These are phyloP conservation scores for Teinopalpus imperialis DNA, from an alignment of 2,888 invertebrate genomes.

Conservation along the genomic window DNA sequence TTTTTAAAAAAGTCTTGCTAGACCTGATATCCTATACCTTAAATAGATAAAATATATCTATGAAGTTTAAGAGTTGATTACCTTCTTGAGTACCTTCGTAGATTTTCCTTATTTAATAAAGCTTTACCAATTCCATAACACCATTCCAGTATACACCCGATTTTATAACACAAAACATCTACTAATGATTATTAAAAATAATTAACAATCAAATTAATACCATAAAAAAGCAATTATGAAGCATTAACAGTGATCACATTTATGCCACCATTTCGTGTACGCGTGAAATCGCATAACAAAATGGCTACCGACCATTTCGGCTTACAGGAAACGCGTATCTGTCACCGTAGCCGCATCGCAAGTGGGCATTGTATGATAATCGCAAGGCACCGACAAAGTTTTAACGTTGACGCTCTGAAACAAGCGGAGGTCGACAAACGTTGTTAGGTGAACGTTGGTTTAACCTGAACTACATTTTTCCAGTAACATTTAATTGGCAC, in stretches of 20 bases:
- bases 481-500: slow-evolving; percentile 21
- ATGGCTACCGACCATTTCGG: slow-evolving; percentile 72
- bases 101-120: too few species aligned
- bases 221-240: slow-evolving; percentile 1
- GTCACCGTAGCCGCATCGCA: slow-evolving; percentile 73
- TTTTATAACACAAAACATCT: too few species aligned
- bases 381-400: slow-evolving; percentile 69
- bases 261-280: slow-evolving; percentile 61
- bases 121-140: too few species aligned
- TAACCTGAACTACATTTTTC: slow-evolving; percentile 18
- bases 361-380: slow-evolving; percentile 81
- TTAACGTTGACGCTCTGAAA: slow-evolving; percentile 56
- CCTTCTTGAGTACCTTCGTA: too few species aligned
- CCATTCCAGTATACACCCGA: too few species aligned
- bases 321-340: slow-evolving; percentile 77
- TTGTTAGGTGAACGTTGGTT: slow-evolving; percentile 16
- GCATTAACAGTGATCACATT: slow-evolving; percentile 6
- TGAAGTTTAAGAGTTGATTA: too few species aligned
- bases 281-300: slow-evolving; percentile 57
- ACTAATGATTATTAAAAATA: not conserved
- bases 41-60: too few species aligned
- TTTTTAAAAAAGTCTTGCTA: too few species aligned
- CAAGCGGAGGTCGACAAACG: slow-evolving; percentile 37
- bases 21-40: too few species aligned
- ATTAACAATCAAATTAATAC: slow-evolving; percentile 1